Conservation (phyloP, 2,888 invertebrate species). For the Agonopterix alstromeriana region DNA sequence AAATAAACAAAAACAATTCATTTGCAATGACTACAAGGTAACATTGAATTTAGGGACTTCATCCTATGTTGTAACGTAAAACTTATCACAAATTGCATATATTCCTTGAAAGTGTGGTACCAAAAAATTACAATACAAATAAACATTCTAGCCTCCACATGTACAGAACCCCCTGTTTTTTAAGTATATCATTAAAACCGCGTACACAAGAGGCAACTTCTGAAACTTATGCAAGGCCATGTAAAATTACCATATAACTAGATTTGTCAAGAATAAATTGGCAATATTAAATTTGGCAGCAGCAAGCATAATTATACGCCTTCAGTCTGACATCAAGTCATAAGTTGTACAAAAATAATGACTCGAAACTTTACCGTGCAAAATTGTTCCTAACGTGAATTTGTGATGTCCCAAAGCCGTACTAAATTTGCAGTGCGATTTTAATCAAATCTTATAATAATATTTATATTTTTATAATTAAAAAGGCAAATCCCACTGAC, state of each 20-base stretch:
- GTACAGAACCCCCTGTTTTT: not conserved
- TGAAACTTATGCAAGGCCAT: too few relatives aligned
- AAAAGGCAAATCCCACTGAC: constrained; percentile 1
- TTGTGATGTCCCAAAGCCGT: constrained; percentile 13
- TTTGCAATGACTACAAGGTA: constrained; percentile 30
- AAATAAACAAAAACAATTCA: constrained; percentile 6
- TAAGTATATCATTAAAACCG: not conserved
- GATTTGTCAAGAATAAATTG: constrained; percentile 28
- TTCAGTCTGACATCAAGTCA: constrained; percentile 27
- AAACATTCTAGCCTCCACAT: too few relatives aligned
- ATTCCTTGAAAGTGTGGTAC: not conserved
- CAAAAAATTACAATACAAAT: too few relatives aligned
- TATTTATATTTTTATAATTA: constrained; percentile 3
- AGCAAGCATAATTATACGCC: constrained; percentile 35
- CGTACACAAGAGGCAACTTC: too few relatives aligned
- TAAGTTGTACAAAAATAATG: constrained; percentile 17
- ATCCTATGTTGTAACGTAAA: too few relatives aligned
- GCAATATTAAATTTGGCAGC: constrained; percentile 53
- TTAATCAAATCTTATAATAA: constrained; percentile 5
- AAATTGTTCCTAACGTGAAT: constrained; percentile 6
- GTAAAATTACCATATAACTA: too few relatives aligned
- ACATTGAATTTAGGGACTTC: constrained; percentile 17
- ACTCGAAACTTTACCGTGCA: constrained; percentile 10
- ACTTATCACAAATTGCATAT: too few relatives aligned
- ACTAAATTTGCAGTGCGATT: not conserved